Conservation (phyloP, 2,888 invertebrate genomes). For the Neoitamus cyanurus region DNA sequence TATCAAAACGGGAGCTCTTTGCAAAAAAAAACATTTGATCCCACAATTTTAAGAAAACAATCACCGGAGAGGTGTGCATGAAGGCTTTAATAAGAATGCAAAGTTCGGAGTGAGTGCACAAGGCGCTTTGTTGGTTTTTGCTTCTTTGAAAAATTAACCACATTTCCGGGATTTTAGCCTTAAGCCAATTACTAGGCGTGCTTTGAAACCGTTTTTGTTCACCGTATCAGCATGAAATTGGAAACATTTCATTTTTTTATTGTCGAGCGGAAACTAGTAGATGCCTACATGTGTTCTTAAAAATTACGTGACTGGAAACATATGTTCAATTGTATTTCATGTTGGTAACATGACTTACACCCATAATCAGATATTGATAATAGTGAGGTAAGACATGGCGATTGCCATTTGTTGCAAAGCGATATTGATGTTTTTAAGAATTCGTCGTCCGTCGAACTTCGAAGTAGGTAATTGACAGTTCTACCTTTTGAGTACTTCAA, state of each 20-base stretch:
- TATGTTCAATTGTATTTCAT: too few relatives aligned
- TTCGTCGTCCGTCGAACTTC: too few relatives aligned
- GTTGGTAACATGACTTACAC: too few relatives aligned
- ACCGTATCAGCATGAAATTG: neutral
- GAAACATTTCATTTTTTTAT: neutral
- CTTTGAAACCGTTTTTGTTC: neutral
- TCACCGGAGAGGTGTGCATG: neutral
- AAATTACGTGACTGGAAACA: too few relatives aligned
- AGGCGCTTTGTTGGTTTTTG: neutral
- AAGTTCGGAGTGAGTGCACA: neutral
- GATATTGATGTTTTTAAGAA: too few relatives aligned
- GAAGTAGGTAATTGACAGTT: too few relatives aligned
- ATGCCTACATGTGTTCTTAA: too few relatives aligned
- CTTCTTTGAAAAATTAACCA: neutral
- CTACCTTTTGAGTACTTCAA: too few relatives aligned
- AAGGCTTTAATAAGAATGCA: neutral
- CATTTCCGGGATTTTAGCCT: neutral
- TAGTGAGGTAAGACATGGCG: too few relatives aligned
- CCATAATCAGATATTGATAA: too few relatives aligned
- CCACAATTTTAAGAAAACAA: neutral
- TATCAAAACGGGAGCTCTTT: neutral
- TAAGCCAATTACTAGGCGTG: neutral
- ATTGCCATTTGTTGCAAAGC: too few relatives aligned
- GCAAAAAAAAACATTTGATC: neutral
- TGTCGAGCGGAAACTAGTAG: neutral